Percentiles rank a stretch among this genome's conserved stretches.
These are phyloP conservation scores for Creontiades dilutus DNA, from an alignment of 2,888 invertebrate species.

Conservation along the genomic window DNA sequence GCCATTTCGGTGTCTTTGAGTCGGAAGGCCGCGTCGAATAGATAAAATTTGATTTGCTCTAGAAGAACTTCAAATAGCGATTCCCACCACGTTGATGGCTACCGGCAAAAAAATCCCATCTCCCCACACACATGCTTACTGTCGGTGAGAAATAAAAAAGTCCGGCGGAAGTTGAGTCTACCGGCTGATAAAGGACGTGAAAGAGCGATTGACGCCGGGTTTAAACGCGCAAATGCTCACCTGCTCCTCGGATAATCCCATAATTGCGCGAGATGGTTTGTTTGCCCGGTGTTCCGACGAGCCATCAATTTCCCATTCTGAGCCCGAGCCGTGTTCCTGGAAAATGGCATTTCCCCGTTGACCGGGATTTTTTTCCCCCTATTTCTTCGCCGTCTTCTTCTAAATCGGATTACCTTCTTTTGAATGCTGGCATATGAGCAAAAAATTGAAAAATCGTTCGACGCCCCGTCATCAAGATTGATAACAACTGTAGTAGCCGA, in stretches of 20 bases:
- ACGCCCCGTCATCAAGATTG: neutral
- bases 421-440: neutral
- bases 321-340: neutral
- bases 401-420: neutral
- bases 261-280: conserved; percentile 5
- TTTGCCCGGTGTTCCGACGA: neutral
- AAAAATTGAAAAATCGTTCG: neutral
- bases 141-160: conserved; percentile 37
- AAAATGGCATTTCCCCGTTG: neutral
- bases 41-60: conserved; percentile 23
- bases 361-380: neutral
- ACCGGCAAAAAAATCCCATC: neutral
- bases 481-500: neutral
- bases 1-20: conserved; percentile 7
- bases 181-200: neutral
- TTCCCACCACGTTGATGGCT: conserved; percentile 5
- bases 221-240: conserved; percentile 29
- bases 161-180: conserved; percentile 15
- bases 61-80: conserved; percentile 32
- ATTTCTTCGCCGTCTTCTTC: too few relatives aligned
- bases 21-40: neutral
- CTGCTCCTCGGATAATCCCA: conserved; percentile 31
- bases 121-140: neutral
- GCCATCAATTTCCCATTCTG: neutral
- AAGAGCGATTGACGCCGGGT: conserved; percentile 24